Conservation (phyloP, 2,888 invertebrate genomes). For the Tyria jacobaeae region DNA sequence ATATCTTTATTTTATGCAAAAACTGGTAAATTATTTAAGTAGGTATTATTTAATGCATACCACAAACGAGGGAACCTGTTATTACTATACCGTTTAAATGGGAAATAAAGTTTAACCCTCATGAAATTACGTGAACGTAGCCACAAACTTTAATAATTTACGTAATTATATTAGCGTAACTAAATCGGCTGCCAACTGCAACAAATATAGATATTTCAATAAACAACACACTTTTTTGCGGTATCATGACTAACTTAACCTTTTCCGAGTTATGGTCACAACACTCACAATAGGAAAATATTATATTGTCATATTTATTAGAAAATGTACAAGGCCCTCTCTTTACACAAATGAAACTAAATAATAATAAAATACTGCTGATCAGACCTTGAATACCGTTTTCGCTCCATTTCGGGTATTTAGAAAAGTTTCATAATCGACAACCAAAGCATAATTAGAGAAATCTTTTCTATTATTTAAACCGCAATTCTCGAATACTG, state of each 20-base stretch:
- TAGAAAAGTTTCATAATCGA: slow-evolving; percentile 52
- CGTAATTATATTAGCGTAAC: background rate
- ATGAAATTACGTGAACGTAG: no score
- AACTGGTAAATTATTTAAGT: no score
- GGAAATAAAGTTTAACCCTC: no score
- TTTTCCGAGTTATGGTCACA: slow-evolving; percentile 41
- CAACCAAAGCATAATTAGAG: slow-evolving; percentile 47
- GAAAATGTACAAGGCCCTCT: slow-evolving; percentile 58
- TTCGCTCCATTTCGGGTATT: slow-evolving; percentile 69
- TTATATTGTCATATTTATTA: slow-evolving; percentile 4
- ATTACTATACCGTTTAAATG: no score
- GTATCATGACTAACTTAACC: slow-evolving; percentile 20
- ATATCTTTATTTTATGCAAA: background rate
- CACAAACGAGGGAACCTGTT: no score
- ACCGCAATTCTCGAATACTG: slow-evolving; percentile 11
- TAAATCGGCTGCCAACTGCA: slow-evolving; percentile 1
- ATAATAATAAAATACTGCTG: slow-evolving; percentile 40
- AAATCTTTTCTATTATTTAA: slow-evolving; percentile 54
- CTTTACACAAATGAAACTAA: slow-evolving; percentile 32
- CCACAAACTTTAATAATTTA: no score
- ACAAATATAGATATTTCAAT: background rate
- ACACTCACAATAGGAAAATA: slow-evolving; percentile 21
- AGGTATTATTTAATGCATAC: no score
- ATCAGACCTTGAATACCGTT: slow-evolving; percentile 63
- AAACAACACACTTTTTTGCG: slow-evolving; percentile 2